These are phyloP conservation scores for Plagodis pulveraria DNA, from an alignment of 2,888 invertebrate genomes.

Conservation along the genomic window DNA sequence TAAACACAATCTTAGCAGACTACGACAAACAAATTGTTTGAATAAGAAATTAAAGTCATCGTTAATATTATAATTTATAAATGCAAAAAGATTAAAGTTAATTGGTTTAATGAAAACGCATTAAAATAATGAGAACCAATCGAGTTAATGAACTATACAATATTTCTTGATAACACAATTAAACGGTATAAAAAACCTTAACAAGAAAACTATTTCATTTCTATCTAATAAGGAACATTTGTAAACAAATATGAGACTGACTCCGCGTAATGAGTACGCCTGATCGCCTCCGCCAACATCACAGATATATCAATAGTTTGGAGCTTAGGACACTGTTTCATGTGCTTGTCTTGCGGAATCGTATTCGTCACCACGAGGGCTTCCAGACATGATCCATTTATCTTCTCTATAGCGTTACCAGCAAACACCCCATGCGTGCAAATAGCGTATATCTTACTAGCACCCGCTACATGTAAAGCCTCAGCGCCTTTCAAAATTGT, in stretches of 20 bases:
- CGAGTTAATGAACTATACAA: too few species aligned
- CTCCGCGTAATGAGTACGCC: slow-evolving; percentile 99
- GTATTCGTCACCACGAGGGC: slow-evolving; percentile 97
- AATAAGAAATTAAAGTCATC: too few species aligned
- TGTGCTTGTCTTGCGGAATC: slow-evolving; percentile 94
- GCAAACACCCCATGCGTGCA: slow-evolving; percentile 96
- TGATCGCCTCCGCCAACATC: slow-evolving; percentile 99
- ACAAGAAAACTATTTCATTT: too few species aligned
- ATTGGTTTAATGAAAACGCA: too few species aligned
- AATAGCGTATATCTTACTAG: slow-evolving; percentile 93
- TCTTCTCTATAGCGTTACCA: slow-evolving; percentile 94
- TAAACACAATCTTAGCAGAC: too few species aligned
- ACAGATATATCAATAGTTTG: slow-evolving; percentile 99
- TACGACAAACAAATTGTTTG: too few species aligned
- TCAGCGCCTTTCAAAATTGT: slow-evolving; percentile 95
- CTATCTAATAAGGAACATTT: slow-evolving; percentile 94
- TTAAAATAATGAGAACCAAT: too few species aligned
- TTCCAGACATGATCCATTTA: slow-evolving; percentile 94
- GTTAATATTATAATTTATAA: too few species aligned
- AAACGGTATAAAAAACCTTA: too few species aligned
- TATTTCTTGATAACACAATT: too few species aligned
- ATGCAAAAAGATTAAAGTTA: too few species aligned
- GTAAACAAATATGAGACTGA: slow-evolving; percentile 99
- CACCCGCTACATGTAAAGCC: slow-evolving; percentile 93
- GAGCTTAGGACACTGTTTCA: slow-evolving; percentile 90